These are phyloP conservation scores for Lepisosteus oculatus DNA, from an alignment of 2,113 vertebrate species.

Conservation along the genomic window DNA sequence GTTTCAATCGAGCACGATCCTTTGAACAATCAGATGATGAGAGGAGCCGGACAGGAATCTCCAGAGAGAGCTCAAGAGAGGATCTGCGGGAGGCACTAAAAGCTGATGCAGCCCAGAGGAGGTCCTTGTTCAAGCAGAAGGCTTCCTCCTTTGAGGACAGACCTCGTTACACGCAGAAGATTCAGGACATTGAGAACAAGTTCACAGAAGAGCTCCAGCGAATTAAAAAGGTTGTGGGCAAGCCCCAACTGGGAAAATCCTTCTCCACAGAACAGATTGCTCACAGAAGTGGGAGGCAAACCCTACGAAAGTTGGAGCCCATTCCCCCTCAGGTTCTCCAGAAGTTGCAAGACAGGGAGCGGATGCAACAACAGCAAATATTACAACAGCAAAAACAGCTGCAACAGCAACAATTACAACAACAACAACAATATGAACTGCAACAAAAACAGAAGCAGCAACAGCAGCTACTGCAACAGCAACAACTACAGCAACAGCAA, in stretches of 20 bases:
- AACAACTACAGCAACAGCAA: constrained; percentile 1
- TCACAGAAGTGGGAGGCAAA: constrained; percentile 58
- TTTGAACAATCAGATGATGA: constrained; percentile 80
- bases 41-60: constrained; percentile 62
- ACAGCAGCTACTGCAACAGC: constrained; percentile 14
- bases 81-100: constrained; percentile 72
- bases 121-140: constrained; percentile 83
- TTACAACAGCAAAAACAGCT: constrained; percentile 40
- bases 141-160: constrained; percentile 90
- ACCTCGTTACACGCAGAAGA: constrained; percentile 73
- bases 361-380: constrained; percentile 57
- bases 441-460: constrained; percentile 3
- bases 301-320: constrained; percentile 47
- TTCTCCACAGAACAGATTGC: constrained; percentile 76
- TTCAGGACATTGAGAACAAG: constrained; percentile 88
- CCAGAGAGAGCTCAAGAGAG: constrained; percentile 75
- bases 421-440: constrained; percentile 27
- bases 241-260: constrained; percentile 70
- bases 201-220: constrained; percentile 90
- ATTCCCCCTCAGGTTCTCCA: constrained; percentile 70
- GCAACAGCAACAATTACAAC: constrained; percentile 7
- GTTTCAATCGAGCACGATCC: constrained; percentile 82
- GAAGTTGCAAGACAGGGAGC: constrained; percentile 68
- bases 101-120: constrained; percentile 76
- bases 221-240: constrained; percentile 83